Evolutionary conservation across 2,113 vertebrate species (phyloP).

Genomic region (Benitochromis conjunctus): DNA sequence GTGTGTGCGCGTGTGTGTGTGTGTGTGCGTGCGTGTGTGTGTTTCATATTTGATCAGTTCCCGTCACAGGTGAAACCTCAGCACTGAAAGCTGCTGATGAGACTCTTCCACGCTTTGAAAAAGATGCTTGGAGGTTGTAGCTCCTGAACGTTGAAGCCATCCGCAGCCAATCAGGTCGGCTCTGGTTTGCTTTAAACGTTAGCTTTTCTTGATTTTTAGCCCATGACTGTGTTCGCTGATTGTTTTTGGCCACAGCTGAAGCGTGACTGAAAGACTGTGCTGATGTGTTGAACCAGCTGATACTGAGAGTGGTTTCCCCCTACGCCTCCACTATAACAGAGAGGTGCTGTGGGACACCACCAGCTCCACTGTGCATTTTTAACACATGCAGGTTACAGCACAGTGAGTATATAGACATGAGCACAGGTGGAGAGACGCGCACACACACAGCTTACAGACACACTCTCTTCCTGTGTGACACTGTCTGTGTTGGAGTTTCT

Average conservation of each 20-base stretch:
- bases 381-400: neutral
- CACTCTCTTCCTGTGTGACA: neutral
- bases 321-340: neutral
- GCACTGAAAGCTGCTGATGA: neutral
- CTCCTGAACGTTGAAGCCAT: neutral
- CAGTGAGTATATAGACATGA: neutral
- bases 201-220: neutral
- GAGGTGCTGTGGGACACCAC: too few relatives aligned
- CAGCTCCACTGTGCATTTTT: neutral
- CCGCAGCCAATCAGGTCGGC: neutral
- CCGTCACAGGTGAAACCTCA: fast-evolving
- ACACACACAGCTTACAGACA: neutral
- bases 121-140: neutral
- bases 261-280: fast-evolving
- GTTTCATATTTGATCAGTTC: fast-evolving
- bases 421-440: neutral
- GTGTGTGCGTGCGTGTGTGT: too few relatives aligned
- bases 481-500: neutral
- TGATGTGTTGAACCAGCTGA: too few relatives aligned
- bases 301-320: neutral
- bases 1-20: too few relatives aligned
- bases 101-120: too few relatives aligned
- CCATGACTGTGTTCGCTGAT: neutral
- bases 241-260: neutral
- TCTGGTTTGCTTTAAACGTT: neutral